Base-by-base conservation (phyloP, 2,888 invertebrate genomes). In the Ochropacha duplaris region DNA sequence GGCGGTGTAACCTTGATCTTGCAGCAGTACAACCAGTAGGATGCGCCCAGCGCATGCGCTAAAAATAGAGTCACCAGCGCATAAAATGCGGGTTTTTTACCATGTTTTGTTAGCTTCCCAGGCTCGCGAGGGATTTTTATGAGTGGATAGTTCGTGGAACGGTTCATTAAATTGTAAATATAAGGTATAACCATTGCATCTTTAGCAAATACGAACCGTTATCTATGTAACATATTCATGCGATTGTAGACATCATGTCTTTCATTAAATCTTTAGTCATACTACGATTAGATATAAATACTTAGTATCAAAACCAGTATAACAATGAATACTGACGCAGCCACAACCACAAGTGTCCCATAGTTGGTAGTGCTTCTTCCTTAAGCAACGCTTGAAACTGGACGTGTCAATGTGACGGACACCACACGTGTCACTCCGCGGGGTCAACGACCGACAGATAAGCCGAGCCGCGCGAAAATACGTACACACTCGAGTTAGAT, bases 1-100 rank as follows among this genome's bases (percentile, higher is more conserved):
- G 68, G 67, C 79, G 71, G 65, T 74, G 83, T 86, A 90, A 88
- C 92, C 92, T 92, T 92, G 92, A 90, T 91, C 90, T 84, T 89
- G 88, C 84, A 50, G 39, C 39, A 79, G 81, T 76, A 79, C 82
- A 85, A 80, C 90, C 89, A 88, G 87, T 88, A 85, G 90, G 88
- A 90, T 86, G 87, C 86, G 84, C 81, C 86, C 85, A 82, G 79
- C 76, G 79, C 79, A 73, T 72, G 73, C 74, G 84, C 88, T 92
- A 91, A 79, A 90, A 88, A 91, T 91, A 92, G 89, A 83, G 70
- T 66, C 74, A 80, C 69, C 83, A 74, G 76, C 79, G 86, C 83
- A 85, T 87, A 83, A 86, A 87, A 86, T 86, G 83, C 82, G 72
- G 66, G 80, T 83, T 88, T 88, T 90, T 88, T 85, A 78, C 79